Base-by-base conservation (phyloP, 2,888 invertebrate species). In the Copidosoma aretas region DNA sequence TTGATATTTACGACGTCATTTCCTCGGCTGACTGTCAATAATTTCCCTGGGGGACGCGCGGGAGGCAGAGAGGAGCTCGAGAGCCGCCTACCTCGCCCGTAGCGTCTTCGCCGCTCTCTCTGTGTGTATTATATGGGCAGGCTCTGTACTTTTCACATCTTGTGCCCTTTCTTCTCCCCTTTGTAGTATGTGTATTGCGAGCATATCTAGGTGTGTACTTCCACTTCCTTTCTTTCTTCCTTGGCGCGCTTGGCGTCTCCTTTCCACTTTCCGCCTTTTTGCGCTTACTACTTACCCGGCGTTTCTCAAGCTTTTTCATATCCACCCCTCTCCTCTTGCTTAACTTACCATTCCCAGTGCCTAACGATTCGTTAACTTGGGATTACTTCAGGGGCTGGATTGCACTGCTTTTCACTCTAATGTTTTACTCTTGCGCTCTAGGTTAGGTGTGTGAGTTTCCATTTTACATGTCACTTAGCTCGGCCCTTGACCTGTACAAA, bases 1-100 rank as follows among this genome's bases (percentile, higher is more conserved):
- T 76, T 81, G 80, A 81, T 82, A 82, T 82, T 82, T 82, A 82
- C 81, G 82, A 81, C 81, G 81, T 82, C 81, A 82, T 82, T 82
- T 82, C 80, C 82, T 80, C 75, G 21, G 80, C 81, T 81, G 81
- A 82, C 82, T 82, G 82, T 82, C 82, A 82, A 82, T 82, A 82
- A 82, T 82, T 82, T 82, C 82, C 82, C 82, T 78, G 66, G 82
- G 81, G 82, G 79, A 75, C 74, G 80, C 77, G 78, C 75, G 76
- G 74, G 79, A 80, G 79, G 78, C 70, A 68, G 71, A 52, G 59
- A 25, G 57, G 43, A 51, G 19, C 10, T 12, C 10, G 49, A 14
- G 52, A 56, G 43, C 49, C 39, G 59, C 64, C 41, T 24, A 77
- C 77, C 75, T 46, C 75, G 75, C n/a, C n/a, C 74, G 76, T 77